A percentile compares a stretch with the other conserved stretches of the same genome.
Conservation (phyloP, 1,140 invertebrate species). For the Papilio polyxenes region DNA sequence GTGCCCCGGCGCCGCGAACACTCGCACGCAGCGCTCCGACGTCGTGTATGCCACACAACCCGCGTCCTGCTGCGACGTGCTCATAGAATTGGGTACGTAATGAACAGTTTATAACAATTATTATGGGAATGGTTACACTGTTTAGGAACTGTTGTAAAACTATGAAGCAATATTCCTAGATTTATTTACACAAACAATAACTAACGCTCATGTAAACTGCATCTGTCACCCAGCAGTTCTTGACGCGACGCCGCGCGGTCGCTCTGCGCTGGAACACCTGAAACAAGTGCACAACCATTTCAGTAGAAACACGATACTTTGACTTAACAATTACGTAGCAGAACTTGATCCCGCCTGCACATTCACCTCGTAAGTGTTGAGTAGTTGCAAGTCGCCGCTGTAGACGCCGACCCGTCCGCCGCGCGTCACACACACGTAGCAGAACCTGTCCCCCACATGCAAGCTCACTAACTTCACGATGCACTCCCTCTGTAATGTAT, state of each 20-base stretch:
- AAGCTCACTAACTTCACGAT: conserved; percentile 80
- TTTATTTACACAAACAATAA: conserved; percentile 9
- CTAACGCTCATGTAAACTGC: conserved; percentile 77
- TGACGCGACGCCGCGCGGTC: conserved; percentile 60
- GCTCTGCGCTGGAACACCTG: conserved; percentile 67
- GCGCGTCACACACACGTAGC: conserved; percentile 80
- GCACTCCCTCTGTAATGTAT: conserved; percentile 76
- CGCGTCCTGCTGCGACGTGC: conserved; percentile 64
- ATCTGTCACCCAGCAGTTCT: conserved; percentile 82
- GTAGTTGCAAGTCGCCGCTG: conserved; percentile 73
- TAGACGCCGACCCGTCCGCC: conserved; percentile 81
- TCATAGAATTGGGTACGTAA: not conserved
- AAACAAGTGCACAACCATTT: conserved; percentile 21
- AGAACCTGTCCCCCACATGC: conserved; percentile 78
- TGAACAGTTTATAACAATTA: not conserved
- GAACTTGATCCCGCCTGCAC: conserved; percentile 77
- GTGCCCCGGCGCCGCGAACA: conserved; percentile 79
- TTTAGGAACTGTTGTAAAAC: not conserved
- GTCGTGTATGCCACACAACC: conserved; percentile 75
- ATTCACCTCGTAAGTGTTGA: conserved; percentile 76
- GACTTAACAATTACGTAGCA: conserved; percentile 79
- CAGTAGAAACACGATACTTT: not conserved
- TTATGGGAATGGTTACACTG: not conserved
- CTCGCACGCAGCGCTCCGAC: conserved; percentile 79
- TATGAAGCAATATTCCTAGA: not conserved